A percentile compares a stretch with the other conserved stretches of the same genome.
These are phyloP conservation scores for Perdita meconis DNA, from an alignment of 2,888 invertebrate species.

Conservation along the genomic window DNA sequence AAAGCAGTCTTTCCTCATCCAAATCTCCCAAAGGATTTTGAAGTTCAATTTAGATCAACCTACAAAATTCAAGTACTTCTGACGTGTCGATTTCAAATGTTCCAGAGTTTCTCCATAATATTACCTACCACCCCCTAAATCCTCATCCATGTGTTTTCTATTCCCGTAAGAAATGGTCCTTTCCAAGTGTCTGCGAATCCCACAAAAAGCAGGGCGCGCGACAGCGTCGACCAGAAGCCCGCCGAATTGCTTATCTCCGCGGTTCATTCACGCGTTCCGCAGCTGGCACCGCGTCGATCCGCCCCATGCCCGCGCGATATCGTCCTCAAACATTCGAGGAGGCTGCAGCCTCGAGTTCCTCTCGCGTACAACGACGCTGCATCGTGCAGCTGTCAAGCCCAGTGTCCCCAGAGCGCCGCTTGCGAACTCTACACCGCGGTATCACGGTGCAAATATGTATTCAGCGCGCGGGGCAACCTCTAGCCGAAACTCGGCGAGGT, in stretches of 20 bases:
- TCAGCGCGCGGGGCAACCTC: neutral
- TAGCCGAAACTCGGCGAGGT: constrained; percentile 36
- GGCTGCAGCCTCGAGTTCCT: constrained; percentile 24
- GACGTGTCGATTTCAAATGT: too few species aligned
- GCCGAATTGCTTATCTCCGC: constrained; percentile 35
- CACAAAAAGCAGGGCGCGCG: too few species aligned
- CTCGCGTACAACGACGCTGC: constrained; percentile 22
- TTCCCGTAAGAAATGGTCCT: too few species aligned
- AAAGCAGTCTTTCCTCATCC: too few species aligned
- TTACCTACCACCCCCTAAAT: too few species aligned
- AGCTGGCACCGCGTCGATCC: constrained; percentile 35
- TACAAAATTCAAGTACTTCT: too few species aligned
- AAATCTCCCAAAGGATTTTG: too few species aligned
- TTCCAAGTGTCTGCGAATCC: too few species aligned
- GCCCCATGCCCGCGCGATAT: constrained; percentile 14
- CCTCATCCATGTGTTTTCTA: too few species aligned
- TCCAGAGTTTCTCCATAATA: too few species aligned
- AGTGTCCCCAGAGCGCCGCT: constrained; percentile 29
- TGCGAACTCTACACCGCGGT: constrained; percentile 35
- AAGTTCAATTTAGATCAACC: too few species aligned
- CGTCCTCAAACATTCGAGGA: constrained; percentile 39
- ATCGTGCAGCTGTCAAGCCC: constrained; percentile 40
- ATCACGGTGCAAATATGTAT: constrained; percentile 41
- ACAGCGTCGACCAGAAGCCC: neutral
- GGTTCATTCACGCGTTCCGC: constrained; percentile 15